Conservation (phyloP, 1,140 invertebrate species). For the Ridgeia piscesae region DNA sequence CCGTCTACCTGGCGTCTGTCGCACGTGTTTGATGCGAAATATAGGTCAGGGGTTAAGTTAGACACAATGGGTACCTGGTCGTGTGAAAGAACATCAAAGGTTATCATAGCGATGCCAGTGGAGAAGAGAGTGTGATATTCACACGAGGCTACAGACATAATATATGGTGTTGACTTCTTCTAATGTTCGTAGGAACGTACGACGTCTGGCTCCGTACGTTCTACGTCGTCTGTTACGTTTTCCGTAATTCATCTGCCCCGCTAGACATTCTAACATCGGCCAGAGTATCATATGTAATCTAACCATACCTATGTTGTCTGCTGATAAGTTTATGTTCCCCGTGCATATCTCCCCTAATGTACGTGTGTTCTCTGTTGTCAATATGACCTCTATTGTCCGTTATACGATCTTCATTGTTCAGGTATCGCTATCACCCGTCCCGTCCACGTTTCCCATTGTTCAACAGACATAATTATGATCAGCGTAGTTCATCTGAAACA, state of each 20-base stretch:
- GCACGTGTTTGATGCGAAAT: background rate
- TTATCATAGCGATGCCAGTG: background rate
- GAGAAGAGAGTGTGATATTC: background rate
- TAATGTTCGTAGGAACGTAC: background rate
- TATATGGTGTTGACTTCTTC: background rate
- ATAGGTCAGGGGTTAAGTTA: background rate
- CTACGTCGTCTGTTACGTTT: background rate
- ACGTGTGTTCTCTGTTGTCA: too few species aligned
- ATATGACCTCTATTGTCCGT: too few species aligned
- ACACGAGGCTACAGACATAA: background rate
- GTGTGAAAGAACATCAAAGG: background rate
- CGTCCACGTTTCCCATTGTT: too few species aligned
- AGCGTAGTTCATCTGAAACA: too few species aligned
- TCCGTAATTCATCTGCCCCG: background rate
- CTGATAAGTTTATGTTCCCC: background rate
- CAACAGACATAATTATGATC: too few species aligned
- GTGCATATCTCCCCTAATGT: too few species aligned
- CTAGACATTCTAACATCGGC: background rate
- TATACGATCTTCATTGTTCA: too few species aligned
- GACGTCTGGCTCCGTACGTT: background rate
- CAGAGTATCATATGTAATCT: background rate
- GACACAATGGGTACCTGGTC: background rate
- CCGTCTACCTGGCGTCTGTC: background rate
- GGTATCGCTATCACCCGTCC: too few species aligned
- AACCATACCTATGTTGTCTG: background rate